Percentiles rank a stretch among this genome's conserved stretches.
These are phyloP conservation scores for Laspeyria flexula DNA, from an alignment of 2,888 invertebrate species.

Conservation along the genomic window DNA sequence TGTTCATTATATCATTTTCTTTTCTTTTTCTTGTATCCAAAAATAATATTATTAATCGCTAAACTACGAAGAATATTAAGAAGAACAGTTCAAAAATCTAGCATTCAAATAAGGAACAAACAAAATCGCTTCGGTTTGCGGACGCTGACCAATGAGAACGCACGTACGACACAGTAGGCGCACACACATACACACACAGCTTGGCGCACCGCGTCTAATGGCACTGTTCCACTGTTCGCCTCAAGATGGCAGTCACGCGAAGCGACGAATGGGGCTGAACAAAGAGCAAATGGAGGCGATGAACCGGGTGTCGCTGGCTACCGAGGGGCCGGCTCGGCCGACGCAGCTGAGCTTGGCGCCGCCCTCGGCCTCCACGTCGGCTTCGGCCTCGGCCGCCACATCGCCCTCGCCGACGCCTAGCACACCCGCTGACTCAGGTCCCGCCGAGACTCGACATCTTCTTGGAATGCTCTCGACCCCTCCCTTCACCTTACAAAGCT, in stretches of 20 bases:
- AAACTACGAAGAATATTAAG: not conserved
- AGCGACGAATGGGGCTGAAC: constrained; percentile 86
- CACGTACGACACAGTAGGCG: constrained; percentile 8
- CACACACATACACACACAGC: constrained; percentile 50
- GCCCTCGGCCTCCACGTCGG: constrained; percentile 51
- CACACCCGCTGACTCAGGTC: constrained; percentile 85
- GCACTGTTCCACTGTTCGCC: constrained; percentile 69
- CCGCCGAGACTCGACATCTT: constrained; percentile 64
- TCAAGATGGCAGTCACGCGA: constrained; percentile 87
- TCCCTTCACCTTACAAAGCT: constrained; percentile 33
- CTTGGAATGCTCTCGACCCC: constrained; percentile 65
- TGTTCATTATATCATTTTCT: not conserved
- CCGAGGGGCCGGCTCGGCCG: constrained; percentile 66
- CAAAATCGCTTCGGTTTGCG: constrained; percentile 13
- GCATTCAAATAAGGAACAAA: constrained; percentile 28
- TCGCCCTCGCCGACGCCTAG: constrained; percentile 85
- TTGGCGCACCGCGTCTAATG: constrained; percentile 71
- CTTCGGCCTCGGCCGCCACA: constrained; percentile 68
- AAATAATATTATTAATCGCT: too few species aligned
- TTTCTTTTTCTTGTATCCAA: not conserved
- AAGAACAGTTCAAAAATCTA: not conserved
- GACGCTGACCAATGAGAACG: constrained; percentile 40
- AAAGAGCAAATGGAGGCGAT: constrained; percentile 85
- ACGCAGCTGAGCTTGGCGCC: constrained; percentile 80
- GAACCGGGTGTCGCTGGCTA: constrained; percentile 80